A percentile compares a stretch with the other conserved stretches of the same genome.
Evolutionary conservation across 2,888 invertebrate species (phyloP).

Genomic region (Drosophila antonietae): DNA sequence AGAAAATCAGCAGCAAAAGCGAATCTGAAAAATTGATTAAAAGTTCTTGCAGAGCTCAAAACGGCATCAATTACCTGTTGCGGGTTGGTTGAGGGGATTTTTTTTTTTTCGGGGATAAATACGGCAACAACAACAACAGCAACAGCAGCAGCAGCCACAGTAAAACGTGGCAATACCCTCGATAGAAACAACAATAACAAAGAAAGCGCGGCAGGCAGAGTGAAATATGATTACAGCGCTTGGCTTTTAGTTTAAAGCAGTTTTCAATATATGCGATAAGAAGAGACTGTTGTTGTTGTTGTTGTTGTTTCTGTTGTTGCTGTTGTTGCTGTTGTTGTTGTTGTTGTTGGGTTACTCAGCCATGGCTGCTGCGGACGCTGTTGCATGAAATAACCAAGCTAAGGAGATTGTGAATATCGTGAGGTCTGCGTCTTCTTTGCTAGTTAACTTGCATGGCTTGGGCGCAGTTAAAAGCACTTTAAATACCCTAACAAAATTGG

Average conservation of each 20-base stretch:
- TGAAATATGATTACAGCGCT: slow-evolving; percentile 74
- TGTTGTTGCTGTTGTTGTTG: slow-evolving; percentile 16
- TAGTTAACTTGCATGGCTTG: slow-evolving; percentile 24
- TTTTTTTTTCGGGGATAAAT: slow-evolving; percentile 8
- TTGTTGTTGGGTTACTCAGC: slow-evolving; percentile 19
- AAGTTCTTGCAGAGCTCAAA: slow-evolving; percentile 69
- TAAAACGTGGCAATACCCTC: slow-evolving; percentile 3
- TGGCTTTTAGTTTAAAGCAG: slow-evolving; percentile 70
- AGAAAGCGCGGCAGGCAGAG: slow-evolving; percentile 43
- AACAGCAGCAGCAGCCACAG: slow-evolving; percentile 17
- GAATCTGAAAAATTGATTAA: slow-evolving; percentile 73
- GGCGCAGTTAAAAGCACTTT: slow-evolving; percentile 26
- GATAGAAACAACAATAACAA: slow-evolving; percentile 9
- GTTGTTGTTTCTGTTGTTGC: neutral
- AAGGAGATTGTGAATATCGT: slow-evolving; percentile 37
- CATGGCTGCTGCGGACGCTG: slow-evolving; percentile 2
- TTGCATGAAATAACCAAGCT: slow-evolving; percentile 52
- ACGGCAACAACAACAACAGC: neutral
- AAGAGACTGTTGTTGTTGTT: slow-evolving; percentile 11
- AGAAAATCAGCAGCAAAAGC: slow-evolving; percentile 25
- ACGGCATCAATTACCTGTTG: slow-evolving; percentile 74
- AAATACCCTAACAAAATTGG: slow-evolving; percentile 20
- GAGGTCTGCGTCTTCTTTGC: slow-evolving; percentile 22
- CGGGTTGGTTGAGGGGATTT: slow-evolving; percentile 47
- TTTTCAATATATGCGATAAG: slow-evolving; percentile 64